phyloP scores from a whole-genome alignment of 1,140 invertebrate species.

The Hetaerina americana region DNA sequence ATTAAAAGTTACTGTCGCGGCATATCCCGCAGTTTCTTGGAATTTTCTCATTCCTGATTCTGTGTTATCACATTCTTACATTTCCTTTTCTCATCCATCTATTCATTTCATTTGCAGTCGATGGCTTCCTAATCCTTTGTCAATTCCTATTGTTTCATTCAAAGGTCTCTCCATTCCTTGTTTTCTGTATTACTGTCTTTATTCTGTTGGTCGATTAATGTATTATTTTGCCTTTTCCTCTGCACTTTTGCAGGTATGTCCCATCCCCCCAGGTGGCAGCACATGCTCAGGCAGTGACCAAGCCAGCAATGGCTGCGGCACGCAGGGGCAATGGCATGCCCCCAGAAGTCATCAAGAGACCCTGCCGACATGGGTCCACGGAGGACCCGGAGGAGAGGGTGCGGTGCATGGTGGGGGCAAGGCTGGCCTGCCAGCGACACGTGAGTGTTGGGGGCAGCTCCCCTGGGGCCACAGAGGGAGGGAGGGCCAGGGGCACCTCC shows the following conservation, averaged over 20 bases:
- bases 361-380: background rate
- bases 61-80: no score
- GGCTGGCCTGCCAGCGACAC: background rate
- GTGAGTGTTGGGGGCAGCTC: background rate
- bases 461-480: background rate
- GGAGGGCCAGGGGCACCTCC: background rate
- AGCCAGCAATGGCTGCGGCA: background rate
- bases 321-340: background rate
- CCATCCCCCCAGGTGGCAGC: background rate
- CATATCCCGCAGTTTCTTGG: no score
- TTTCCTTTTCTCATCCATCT: no score
- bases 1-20: no score
- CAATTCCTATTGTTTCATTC: no score
- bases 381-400: background rate
- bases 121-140: no score
- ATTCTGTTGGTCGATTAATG: no score
- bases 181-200: no score
- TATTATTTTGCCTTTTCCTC: background rate
- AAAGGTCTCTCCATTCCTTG: no score
- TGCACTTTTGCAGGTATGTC: background rate
- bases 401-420: background rate
- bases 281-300: background rate
- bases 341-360: background rate
- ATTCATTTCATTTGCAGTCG: no score
- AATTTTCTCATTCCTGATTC: no score